phyloP scores from a whole-genome alignment of 2,113 vertebrate species.

The Sakesphorus luctuosus region DNA sequence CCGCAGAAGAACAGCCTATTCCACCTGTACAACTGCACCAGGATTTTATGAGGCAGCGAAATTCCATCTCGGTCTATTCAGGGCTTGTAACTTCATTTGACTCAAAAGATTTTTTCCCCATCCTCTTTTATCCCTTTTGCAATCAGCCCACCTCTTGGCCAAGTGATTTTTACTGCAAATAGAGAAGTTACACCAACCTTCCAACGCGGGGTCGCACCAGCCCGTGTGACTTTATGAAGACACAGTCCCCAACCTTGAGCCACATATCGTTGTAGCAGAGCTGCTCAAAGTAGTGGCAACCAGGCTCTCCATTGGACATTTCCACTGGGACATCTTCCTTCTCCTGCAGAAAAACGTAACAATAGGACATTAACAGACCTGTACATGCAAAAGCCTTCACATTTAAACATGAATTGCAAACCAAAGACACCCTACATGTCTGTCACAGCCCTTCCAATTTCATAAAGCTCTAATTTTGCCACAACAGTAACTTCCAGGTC shows the following conservation, averaged over 20 bases:
- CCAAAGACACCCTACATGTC: not conserved
- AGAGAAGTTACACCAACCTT: constrained; percentile 78
- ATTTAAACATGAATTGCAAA: not conserved
- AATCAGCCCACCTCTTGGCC: not conserved
- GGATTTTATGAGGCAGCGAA: not conserved
- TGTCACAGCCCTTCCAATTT: not conserved
- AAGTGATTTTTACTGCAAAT: not conserved
- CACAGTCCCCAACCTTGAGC: constrained; percentile 96
- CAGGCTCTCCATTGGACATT: constrained; percentile 93
- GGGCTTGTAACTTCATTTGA: not conserved
- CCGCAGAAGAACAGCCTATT: not conserved
- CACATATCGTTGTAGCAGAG: constrained; percentile 94
- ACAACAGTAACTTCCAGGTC: not conserved
- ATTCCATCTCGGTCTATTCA: not conserved
- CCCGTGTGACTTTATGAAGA: constrained; percentile 95
- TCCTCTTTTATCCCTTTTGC: not conserved
- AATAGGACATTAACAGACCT: not conserved
- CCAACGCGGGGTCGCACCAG: constrained; percentile 93
- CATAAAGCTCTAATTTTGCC: not conserved
- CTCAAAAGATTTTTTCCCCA: not conserved
- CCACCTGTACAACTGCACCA: not conserved
- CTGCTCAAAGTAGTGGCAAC: constrained; percentile 96
- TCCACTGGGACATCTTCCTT: constrained; percentile 94
- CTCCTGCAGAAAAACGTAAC: constrained; percentile 78
- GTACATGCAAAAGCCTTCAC: not conserved